These are phyloP conservation scores for Drosophila koepferae DNA, from an alignment of 2,888 invertebrate genomes.

Conservation along the genomic window DNA sequence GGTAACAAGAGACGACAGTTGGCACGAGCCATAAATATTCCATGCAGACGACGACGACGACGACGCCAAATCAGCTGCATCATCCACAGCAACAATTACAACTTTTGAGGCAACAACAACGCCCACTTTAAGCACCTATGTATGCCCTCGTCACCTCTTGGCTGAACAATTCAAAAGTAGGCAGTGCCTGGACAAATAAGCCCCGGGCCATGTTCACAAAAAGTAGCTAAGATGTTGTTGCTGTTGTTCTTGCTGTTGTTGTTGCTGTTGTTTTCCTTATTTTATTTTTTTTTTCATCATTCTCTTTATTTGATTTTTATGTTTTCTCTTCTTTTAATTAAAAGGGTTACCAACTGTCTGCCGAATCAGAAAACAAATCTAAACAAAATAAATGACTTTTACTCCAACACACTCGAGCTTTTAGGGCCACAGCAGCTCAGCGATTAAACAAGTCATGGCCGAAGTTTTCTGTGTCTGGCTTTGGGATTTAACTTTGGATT, in stretches of 20 bases:
- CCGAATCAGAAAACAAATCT: conserved; percentile 69
- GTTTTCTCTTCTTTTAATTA: conserved; percentile 71
- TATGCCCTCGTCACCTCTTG: conserved; percentile 40
- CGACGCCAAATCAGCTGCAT: conserved; percentile 67
- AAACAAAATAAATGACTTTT: conserved; percentile 76
- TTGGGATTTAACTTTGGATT: not conserved
- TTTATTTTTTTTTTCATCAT: conserved; percentile 12
- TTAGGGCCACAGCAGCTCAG: conserved; percentile 24
- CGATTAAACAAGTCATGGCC: conserved; percentile 63
- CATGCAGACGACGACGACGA: conserved; percentile 42
- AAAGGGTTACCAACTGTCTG: conserved; percentile 66
- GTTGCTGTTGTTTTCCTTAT: not conserved
- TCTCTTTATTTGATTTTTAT: conserved; percentile 43
- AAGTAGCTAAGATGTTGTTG: conserved; percentile 35
- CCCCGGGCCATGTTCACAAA: conserved; percentile 47
- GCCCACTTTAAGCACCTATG: conserved; percentile 76
- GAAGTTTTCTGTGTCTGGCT: conserved; percentile 23
- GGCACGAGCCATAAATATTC: conserved; percentile 79
- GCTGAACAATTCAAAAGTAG: conserved; percentile 61
- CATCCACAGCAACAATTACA: conserved; percentile 70
- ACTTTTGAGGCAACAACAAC: conserved; percentile 53
- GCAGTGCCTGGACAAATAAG: conserved; percentile 64
- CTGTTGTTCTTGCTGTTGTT: conserved; percentile 2
- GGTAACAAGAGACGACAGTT: conserved; percentile 69
- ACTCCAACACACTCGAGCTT: conserved; percentile 52